Evolutionary conservation across 2,797 vertebrate species (phyloP), one percentile per base, ranked within the genome.

Genomic region (Emydoidea blandingii): DNA sequence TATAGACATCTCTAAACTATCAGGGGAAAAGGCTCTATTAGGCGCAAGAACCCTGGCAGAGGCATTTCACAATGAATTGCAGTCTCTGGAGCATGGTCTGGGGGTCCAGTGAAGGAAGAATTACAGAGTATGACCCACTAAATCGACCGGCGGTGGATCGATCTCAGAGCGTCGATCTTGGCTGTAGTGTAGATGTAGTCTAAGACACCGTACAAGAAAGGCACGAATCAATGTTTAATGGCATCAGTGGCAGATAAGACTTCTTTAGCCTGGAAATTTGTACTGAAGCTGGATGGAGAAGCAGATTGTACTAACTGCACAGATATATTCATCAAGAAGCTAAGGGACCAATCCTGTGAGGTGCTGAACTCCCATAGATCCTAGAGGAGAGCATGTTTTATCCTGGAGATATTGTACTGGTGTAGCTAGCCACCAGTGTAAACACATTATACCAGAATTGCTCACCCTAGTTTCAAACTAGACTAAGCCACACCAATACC

Each of bases 161-260:
- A 50, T 16, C 50, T 50, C 50, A 50, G 50, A 16, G 50, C 15
- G 15, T 50, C 14, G 2, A 50, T 50, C 50, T 5, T 50, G 50
- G 50, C 50, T 16, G 15, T 50, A 15, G 5, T 50, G 50, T 50
- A 50, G 50, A 50, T 50, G 50, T 16, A 16, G 3, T 10, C 44
- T 91, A 41, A 5, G 3, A 12, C 68, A 86, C 3, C 84, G 29
- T 59, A 68, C 49, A 37, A 53, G 56, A 65, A 90, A 62, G n/a
- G 41, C 7, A 53, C 82, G 82, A 90, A 86, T 89, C 81, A 57
- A 37, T 91, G 89, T 79, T 81, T 92, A 79, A 49, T 87, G 82
- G 90, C 93, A 72, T 57, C 57, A 80, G 57, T 3, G 8, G 5
- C 34, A 12, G 37, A 25, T 25, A 1, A 49, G 27, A 31, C 2